phyloP scores from a whole-genome alignment of 1,140 invertebrate species.

The Drosophila quadrilineata region DNA sequence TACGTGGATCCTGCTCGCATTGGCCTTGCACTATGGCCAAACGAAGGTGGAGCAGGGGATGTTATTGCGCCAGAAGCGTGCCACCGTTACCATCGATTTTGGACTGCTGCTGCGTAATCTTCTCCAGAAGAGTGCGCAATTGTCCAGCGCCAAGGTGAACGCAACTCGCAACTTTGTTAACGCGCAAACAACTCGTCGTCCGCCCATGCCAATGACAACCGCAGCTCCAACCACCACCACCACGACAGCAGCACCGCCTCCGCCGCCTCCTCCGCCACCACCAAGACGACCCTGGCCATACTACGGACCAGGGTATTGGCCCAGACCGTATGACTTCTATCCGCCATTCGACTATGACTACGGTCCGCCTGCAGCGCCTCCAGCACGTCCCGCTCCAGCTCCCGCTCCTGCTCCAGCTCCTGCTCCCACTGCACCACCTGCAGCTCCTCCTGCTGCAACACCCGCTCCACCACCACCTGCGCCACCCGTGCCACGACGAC shows the following conservation, averaged over 20 bases:
- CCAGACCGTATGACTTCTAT: constrained; percentile 46
- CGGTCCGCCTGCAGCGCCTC: constrained; percentile 14
- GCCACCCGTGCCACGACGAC: constrained; percentile 9
- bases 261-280: constrained; percentile 22
- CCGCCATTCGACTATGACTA: constrained; percentile 39
- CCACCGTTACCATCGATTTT: constrained; percentile 56
- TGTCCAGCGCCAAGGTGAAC: constrained; percentile 54
- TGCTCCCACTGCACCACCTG: constrained; percentile 1
- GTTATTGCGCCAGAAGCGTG: constrained; percentile 26
- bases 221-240: constrained; percentile 17
- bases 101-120: constrained; percentile 54
- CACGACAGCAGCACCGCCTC: constrained; percentile 14
- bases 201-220: constrained; percentile 23
- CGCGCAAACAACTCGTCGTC: constrained; percentile 21
- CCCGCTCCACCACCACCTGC: constrained; percentile 15
- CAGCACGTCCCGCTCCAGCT: constrained; percentile 11
- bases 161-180: constrained; percentile 6
- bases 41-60: not conserved
- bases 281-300: constrained; percentile 14
- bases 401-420: constrained; percentile 6
- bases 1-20: not conserved
- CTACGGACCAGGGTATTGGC: constrained; percentile 39
- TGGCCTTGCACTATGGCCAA: not conserved
- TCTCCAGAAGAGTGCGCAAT: constrained; percentile 58
- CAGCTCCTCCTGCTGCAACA: constrained; percentile 10